Base-by-base conservation (phyloP, 2,797 vertebrate species). In the Scolopax rusticola region DNA sequence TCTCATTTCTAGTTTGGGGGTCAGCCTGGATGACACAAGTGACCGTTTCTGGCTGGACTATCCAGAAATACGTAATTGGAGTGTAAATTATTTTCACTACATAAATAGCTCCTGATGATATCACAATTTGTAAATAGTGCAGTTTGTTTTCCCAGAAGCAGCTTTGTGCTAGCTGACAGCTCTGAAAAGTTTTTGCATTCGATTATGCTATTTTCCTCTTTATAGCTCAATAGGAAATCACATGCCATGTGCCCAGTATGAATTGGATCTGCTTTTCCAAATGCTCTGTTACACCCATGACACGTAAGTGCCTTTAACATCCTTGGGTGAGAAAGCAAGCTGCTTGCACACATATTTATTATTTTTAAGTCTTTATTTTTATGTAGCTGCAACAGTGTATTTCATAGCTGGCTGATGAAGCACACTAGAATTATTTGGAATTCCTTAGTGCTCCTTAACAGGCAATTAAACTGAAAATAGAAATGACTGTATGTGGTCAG, bases 381-480 rank as follows among this genome's bases (percentile, higher is more conserved):
- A 89, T 91, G 71, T 93, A 63, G 73, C 67, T 95, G 64, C 23
- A 30, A 27, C 64, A 71, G 50, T 50, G 20, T 93, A 80, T 97
- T 95, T 97, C 95, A 84, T 90, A 96, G 82, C 90, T 97, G 85
- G 81, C 71, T 96, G 87, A 96, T 95, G 83, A 95, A 96, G 93
- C 94, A 95, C 86, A 67, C 90, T 87, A 92, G 95, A 97, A 96
- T 93, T 93, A 91, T 91, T 90, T 95, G 80, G 68, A 92, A 73
- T 91, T 95, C 96, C 95, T 95, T 69, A 87, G 84, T 84, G 91
- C 32, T 97, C 89, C 97, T 96, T 96, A 97, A 96, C 92, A 97
- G 85, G 87, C 92, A 97, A 97, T 98, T 97, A 98, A 97, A 93
- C 73, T 69, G 50, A 95, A 96, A 97, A 97, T 68, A 89, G 84